Evolutionary conservation across 1,140 invertebrate genomes (phyloP).

Genomic region (Drosophila virilis): DNA sequence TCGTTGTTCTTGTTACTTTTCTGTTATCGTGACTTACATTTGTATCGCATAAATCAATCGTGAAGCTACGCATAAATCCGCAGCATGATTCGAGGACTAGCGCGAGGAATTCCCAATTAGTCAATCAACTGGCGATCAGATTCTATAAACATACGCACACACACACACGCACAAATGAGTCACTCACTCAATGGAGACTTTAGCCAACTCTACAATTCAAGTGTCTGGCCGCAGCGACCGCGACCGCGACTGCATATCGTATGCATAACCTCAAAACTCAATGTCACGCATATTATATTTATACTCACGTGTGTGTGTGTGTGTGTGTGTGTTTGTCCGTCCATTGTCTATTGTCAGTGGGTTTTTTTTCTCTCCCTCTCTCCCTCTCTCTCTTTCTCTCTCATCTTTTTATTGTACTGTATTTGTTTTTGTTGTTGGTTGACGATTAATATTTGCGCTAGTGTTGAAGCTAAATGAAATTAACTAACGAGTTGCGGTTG

Average conservation of each 20-base stretch:
- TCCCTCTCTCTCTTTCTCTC: neutral
- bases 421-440: constrained; percentile 45
- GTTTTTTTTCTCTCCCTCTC: constrained; percentile 16
- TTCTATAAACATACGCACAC: neutral
- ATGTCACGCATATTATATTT: constrained; percentile 80
- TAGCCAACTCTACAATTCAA: constrained; percentile 59
- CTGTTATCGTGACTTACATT: neutral
- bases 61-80: constrained; percentile 15
- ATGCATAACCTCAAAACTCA: constrained; percentile 77
- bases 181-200: constrained; percentile 22
- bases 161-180: neutral
- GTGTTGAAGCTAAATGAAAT: constrained; percentile 53
- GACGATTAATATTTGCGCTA: constrained; percentile 50
- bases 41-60: constrained; percentile 28
- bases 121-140: constrained; percentile 20
- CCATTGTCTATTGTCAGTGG: constrained; percentile 39
- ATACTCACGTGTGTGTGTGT: constrained; percentile 42
- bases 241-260: constrained; percentile 52
- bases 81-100: constrained; percentile 13
- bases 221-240: constrained; percentile 17
- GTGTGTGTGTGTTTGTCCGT: constrained; percentile 15
- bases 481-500: constrained; percentile 57
- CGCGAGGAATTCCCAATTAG: constrained; percentile 20
- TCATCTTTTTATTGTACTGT: constrained; percentile 29
- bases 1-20: neutral